Conservation (phyloP, 2,113 vertebrate genomes). For the Paramisgurnus dabryanus region DNA sequence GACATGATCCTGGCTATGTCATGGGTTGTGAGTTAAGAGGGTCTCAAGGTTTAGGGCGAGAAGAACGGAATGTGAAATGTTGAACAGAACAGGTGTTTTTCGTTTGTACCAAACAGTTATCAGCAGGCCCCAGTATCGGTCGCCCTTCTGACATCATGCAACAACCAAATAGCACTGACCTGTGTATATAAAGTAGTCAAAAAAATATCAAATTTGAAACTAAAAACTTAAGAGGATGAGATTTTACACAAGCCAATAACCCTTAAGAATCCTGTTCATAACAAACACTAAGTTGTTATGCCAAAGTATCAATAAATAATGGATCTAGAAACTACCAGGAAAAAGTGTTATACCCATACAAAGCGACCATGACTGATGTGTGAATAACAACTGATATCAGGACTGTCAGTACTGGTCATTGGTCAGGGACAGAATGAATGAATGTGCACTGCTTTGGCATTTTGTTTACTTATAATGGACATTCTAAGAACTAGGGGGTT, state of each 20-base stretch:
- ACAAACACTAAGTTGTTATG: not conserved
- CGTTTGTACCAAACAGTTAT: not conserved
- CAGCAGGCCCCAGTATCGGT: not conserved
- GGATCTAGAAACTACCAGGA: too few relatives aligned
- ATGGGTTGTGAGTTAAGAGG: not conserved
- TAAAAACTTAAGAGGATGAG: too few relatives aligned
- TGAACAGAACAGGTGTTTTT: constrained; percentile 36
- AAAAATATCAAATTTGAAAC: too few relatives aligned
- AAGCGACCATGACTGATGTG: not conserved
- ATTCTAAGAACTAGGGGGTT: constrained; percentile 24
- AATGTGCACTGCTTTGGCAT: constrained; percentile 19
- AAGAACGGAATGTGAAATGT: constrained; percentile 1
- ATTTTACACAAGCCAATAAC: too few relatives aligned
- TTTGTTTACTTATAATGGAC: constrained; percentile 25
- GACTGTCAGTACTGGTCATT: not conserved
- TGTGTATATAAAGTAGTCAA: too few relatives aligned
- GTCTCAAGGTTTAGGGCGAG: constrained; percentile 1
- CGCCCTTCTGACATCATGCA: not conserved
- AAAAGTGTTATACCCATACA: not conserved
- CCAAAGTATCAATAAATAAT: not conserved
- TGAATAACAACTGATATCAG: constrained; percentile 10
- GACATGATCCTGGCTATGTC: not conserved
- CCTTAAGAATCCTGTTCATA: too few relatives aligned
- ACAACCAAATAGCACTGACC: not conserved
- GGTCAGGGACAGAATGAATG: constrained; percentile 4